Base-by-base conservation (phyloP, 1,140 invertebrate genomes). In the Cydia amplana region DNA sequence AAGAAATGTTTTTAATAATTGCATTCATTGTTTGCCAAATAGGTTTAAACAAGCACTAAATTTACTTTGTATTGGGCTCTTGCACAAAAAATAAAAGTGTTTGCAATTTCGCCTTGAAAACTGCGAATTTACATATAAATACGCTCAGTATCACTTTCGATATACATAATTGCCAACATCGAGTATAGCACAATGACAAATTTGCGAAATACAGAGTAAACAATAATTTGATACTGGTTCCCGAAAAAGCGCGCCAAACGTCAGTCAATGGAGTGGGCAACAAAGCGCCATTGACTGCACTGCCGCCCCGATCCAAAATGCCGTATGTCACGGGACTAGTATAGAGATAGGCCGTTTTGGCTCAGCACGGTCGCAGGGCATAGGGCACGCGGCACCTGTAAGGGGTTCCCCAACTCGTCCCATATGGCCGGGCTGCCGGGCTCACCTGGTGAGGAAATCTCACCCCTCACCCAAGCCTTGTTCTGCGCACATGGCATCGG, bases 361-460 rank as follows among this genome's bases (percentile, higher is more conserved):
- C 16, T 9, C 12, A 7, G 28, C 5, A n/a, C 28, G 65, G 65
- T 32, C 65, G 18, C 9, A 70, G 65, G 65, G 32, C 65, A 70
- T 36, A 70, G 65, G 65, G 77, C 73, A 77, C 28, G 65, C 74
- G 78, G 82, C 90, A 92, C 90, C 90, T 91, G 90, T 89, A 85
- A 84, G 87, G 87, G 88, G 85, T 88, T 89, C 87, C 79, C 77
- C 77, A 25, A 51, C 63, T 60, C 55, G 55, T 60, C 40, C 51
- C 90, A 91, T 90, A 89, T 91, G 89, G 80, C 80, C 78, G 79
- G 82, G 46, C 46, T 16, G 16, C 84, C 86, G 4, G 49, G 87
- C 87, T 92, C 89, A 91, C 89, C 90, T 91, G 90, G 90, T 87
- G 81, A 83, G 80, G 83, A 85, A 86, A 84, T 87, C 85, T 87